Evolutionary conservation across 2,797 vertebrate genomes (phyloP), one percentile per base, ranked within the genome.

Genomic region (Tangara arthus): DNA sequence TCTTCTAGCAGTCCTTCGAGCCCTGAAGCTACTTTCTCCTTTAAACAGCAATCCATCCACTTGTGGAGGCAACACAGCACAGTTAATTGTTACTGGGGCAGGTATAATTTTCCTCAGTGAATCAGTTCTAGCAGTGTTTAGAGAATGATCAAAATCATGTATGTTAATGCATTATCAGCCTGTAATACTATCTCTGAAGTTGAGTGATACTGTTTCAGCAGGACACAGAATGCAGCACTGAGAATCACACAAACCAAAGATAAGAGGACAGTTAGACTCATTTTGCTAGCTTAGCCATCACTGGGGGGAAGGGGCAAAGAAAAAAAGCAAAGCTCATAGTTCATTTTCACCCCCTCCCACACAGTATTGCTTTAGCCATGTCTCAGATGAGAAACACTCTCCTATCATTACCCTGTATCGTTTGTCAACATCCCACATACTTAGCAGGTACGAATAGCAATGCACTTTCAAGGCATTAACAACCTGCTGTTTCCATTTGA

Each of bases 241-340:
- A 63, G 50, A 82, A 73, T 46, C 7, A 15, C 6, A 73, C 20
- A 76, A 20, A 47, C 26, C 56, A 69, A 60, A 86, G 34, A 28
- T 24, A 85, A 57, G 17, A 82, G 64, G 30, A 81, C 1, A 83
- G 61, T 12, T 11, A 41, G 19, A 80, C 4, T 26, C 8, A 61
- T 60, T 66, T 70, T 89, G 35, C 34, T 35, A 11, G 11, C 49
- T 63, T 49, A 56, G 32, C 28, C 23, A 76, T 6, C 18, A 34
- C 1, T 24, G 22, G 2, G 3, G 3, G 16, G 3, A 1, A 5
- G 1, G 1, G 24, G 2, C 0, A 1, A 7, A 21, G 8, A 22
- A 15, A 82, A 42, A 59, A 27, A 37, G 11, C 3, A 73, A 80
- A 77, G 34, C 19, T 56, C 28, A 82, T 66, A 23, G 4, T 42